A percentile compares a stretch with the other conserved stretches of the same genome.
These are phyloP conservation scores for Solea solea DNA, from an alignment of 2,113 vertebrate genomes.

Conservation along the genomic window DNA sequence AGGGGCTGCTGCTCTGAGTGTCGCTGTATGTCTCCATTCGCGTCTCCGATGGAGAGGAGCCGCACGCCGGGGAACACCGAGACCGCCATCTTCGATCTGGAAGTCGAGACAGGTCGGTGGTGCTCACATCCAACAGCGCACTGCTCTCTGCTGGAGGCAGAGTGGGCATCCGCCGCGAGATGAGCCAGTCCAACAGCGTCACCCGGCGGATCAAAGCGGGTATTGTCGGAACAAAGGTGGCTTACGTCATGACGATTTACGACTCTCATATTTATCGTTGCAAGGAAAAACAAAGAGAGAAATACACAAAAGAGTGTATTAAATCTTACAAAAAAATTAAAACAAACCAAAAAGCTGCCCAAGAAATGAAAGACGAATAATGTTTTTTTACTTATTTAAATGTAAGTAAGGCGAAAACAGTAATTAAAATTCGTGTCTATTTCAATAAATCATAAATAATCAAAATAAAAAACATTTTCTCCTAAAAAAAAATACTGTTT, in stretches of 20 bases:
- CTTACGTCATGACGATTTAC: background rate
- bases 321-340: no score
- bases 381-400: no score
- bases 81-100: conserved; percentile 87
- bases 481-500: no score
- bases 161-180: conserved; percentile 2
- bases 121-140: conserved; percentile 72
- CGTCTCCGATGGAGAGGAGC: conserved; percentile 94
- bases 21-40: conserved; percentile 94
- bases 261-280: no score
- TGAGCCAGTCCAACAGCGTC: conserved; percentile 44
- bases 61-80: conserved; percentile 94
- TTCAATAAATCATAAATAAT: no score
- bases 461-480: no score
- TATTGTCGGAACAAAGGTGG: conserved; percentile 14
- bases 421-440: no score
- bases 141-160: conserved; percentile 64
- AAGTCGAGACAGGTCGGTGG: conserved; percentile 70
- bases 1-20: conserved; percentile 94
- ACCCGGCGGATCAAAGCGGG: background rate
- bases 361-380: no score
- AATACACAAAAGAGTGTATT: no score
- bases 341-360: no score
- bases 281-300: no score
- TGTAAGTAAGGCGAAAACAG: no score